Evolutionary conservation across 2,113 vertebrate genomes (phyloP), one percentile per base, ranked within the genome.

Genomic region (Anguilla japonica): DNA sequence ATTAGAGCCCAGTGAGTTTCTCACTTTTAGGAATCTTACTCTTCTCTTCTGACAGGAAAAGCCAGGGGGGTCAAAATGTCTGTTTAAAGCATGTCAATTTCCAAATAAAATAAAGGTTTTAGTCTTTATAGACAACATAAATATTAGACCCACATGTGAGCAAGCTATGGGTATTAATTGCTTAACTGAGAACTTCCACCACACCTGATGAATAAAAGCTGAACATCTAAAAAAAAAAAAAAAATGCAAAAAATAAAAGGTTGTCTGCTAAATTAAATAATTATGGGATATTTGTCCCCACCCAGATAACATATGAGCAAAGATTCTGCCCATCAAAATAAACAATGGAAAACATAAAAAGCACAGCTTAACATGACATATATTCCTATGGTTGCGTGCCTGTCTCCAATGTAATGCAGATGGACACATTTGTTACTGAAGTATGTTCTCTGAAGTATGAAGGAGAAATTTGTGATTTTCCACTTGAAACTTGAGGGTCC

Each of bases 171-270:
- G 3, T 26, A 6, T 4, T 13, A 75, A 75, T 14, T 75, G 71
- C 71, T n/a, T 34, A 29, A 9, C 22, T 75, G 71, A 29, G 71
- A 34, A 75, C 5, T 75, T 75, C 71, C 71, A 75, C 11, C 2
- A 67, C 60, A 67, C 2, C 60, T 67, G 60, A 67, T 22, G 9
- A 26, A 67, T 22, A 67, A 26, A 67, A 39, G 53, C 67, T 85
- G 78, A 43, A 85, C 84, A 39, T 85, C 9, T 84, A 39, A 8
- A 40, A 78, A 40, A 41, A 50, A 79, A 85, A 50, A 50, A 85
- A 39, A 43, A 8, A 40, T 41, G 84, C 84, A 78, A 40, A 41
- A 50, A 79, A 85, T 79, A 50, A 85, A 53, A 43, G 84, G 75
- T 43, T 78, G 67, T 79, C 57, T 60, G 4, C 13, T 14, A 60